Conservation (phyloP, 2,888 invertebrate genomes). For the Dugesia japonica region DNA sequence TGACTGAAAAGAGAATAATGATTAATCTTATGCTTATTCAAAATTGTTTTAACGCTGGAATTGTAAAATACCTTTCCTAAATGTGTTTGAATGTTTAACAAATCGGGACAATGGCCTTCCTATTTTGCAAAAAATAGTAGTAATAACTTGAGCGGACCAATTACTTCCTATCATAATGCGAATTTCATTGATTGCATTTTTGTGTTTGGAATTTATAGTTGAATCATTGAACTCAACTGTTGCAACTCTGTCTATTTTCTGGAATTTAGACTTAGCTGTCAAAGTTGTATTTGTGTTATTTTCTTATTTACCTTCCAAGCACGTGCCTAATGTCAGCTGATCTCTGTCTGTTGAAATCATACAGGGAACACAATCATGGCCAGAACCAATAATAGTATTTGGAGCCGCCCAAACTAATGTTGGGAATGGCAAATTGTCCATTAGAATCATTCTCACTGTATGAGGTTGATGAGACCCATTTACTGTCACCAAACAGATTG, state of each 20-base stretch:
- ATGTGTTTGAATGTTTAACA: no score
- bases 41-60: no score
- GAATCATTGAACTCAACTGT: slow-evolving; percentile 57
- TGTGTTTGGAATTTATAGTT: background rate
- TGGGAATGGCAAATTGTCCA: slow-evolving; percentile 74
- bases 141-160: no score
- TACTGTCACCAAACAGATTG: slow-evolving; percentile 77
- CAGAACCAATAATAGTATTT: slow-evolving; percentile 70
- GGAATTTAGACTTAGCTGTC: slow-evolving; percentile 80
- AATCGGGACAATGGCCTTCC: no score
- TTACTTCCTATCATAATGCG: no score
- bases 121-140: no score
- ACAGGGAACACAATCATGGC: slow-evolving; percentile 76
- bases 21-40: no score
- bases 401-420: slow-evolving; percentile 76
- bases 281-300: slow-evolving; percentile 59
- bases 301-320: slow-evolving; percentile 55
- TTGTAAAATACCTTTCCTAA: no score
- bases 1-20: no score
- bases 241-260: slow-evolving; percentile 77
- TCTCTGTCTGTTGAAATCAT: slow-evolving; percentile 65
- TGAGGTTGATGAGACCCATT: slow-evolving; percentile 51
- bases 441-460: slow-evolving; percentile 26
- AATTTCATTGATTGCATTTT: slow-evolving; percentile 71
- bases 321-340: background rate